Evolutionary conservation across 2,797 vertebrate species (phyloP).

Genomic region (Naso thynnoides): DNA sequence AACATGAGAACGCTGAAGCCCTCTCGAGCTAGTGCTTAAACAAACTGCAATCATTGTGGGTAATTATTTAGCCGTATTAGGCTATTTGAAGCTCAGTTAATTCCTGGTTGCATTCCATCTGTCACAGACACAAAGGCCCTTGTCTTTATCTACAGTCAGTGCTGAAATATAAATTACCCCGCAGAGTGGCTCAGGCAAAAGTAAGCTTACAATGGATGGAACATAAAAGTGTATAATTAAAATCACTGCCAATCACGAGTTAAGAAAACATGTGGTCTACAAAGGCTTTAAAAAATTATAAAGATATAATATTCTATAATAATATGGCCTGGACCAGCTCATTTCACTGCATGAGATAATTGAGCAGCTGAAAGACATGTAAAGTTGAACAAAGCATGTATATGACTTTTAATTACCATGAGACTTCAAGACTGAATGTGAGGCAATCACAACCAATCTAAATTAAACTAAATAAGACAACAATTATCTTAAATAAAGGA

Average conservation of each 20-base stretch:
- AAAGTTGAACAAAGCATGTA: conserved; percentile 10
- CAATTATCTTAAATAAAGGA: conserved; percentile 23
- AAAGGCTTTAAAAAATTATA: conserved; percentile 42
- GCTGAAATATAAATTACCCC: conserved; percentile 77
- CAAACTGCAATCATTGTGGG: conserved; percentile 72
- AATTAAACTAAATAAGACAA: conserved; percentile 24
- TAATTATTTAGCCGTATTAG: conserved; percentile 77
- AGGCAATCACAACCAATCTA: conserved; percentile 26
- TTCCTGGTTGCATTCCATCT: conserved; percentile 79
- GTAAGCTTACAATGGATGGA: conserved; percentile 58
- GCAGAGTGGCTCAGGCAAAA: conserved; percentile 62
- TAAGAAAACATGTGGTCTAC: conserved; percentile 55
- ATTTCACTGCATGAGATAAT: conserved; percentile 37
- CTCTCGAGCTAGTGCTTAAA: conserved; percentile 60
- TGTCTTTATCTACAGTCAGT: conserved; percentile 72
- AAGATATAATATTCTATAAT: conserved; percentile 45
- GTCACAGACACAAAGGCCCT: conserved; percentile 75
- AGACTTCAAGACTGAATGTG: conserved; percentile 2
- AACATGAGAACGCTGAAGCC: conserved; percentile 45
- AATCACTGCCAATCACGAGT: conserved; percentile 52
- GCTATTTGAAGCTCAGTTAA: conserved; percentile 75
- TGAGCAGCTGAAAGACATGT: conserved; percentile 21
- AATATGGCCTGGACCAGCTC: conserved; percentile 6
- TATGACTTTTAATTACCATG: conserved; percentile 35
- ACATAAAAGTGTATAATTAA: conserved; percentile 60